Evolutionary conservation across 1,140 invertebrate genomes (phyloP).

Genomic region (Calliphora vicina): DNA sequence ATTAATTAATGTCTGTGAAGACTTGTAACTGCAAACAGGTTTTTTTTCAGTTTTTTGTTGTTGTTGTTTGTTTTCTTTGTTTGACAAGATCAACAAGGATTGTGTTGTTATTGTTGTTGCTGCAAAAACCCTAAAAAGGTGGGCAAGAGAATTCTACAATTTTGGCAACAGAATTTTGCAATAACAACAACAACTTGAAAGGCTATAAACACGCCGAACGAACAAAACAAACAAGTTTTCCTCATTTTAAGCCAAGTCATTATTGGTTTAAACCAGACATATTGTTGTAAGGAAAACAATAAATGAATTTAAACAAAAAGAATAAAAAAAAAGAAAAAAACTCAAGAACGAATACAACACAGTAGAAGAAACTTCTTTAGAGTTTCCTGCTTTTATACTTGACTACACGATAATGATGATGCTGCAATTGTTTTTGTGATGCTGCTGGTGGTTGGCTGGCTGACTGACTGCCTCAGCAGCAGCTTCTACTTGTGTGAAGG

Average conservation of each 20-base stretch:
- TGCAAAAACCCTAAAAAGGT: not conserved
- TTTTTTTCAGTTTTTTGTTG: not conserved
- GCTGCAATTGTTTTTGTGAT: not conserved
- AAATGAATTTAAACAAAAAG: not conserved
- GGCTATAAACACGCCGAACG: not conserved
- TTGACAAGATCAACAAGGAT: conserved; percentile 34
- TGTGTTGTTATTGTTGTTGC: not conserved
- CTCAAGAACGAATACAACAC: not conserved
- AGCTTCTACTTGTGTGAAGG: too few relatives aligned
- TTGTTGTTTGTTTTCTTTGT: not conserved
- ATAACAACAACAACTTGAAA: not conserved
- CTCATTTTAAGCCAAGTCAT: conserved; percentile 26
- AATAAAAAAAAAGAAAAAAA: not conserved
- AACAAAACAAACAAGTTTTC: conserved; percentile 25
- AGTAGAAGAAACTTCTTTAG: not conserved
- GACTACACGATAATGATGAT: not conserved
- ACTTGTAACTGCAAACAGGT: not conserved
- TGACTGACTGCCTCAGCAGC: too few relatives aligned
- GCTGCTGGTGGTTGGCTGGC: not conserved
- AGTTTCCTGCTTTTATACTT: conserved; percentile 13
- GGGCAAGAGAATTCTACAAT: not conserved
- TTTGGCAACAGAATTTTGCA: not conserved
- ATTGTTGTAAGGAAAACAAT: conserved; percentile 4
- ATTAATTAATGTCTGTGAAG: not conserved
- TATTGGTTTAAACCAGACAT: conserved; percentile 25